Evolutionary conservation across 2,113 vertebrate species (phyloP).

Genomic region (Pteronura brasiliensis): DNA sequence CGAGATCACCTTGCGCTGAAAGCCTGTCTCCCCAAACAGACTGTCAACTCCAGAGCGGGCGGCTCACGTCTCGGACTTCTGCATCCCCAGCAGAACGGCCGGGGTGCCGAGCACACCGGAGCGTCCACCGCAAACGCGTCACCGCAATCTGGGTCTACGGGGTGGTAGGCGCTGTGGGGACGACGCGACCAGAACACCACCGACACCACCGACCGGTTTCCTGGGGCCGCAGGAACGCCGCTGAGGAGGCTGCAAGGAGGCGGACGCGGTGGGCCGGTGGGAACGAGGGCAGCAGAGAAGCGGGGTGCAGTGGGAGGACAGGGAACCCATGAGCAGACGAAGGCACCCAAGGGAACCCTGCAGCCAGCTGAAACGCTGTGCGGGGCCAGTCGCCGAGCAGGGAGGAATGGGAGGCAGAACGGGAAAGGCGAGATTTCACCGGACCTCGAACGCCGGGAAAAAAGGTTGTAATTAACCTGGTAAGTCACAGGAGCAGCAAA

Average conservation of each 20-base stretch:
- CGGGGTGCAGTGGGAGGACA: not conserved
- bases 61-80: not conserved
- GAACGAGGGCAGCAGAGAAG: not conserved
- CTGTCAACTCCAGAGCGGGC: too few relatives aligned
- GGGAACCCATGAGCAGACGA: not conserved
- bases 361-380: not conserved
- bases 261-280: not conserved
- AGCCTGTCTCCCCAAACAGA: too few relatives aligned
- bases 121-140: not conserved
- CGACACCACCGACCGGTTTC: not conserved
- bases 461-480: not conserved
- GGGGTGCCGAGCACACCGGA: not conserved
- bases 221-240: not conserved
- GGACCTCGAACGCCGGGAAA: not conserved
- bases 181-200: not conserved
- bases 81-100: not conserved
- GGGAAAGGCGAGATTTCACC: not conserved
- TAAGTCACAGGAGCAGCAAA: not conserved
- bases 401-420: not conserved
- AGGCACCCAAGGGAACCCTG: not conserved
- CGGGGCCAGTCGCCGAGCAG: not conserved
- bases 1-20: too few relatives aligned
- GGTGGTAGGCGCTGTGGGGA: not conserved
- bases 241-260: accelerated
- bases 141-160: not conserved